phyloP scores from a whole-genome alignment of 2,113 vertebrate species.

The Campylomormyrus tamandua region DNA sequence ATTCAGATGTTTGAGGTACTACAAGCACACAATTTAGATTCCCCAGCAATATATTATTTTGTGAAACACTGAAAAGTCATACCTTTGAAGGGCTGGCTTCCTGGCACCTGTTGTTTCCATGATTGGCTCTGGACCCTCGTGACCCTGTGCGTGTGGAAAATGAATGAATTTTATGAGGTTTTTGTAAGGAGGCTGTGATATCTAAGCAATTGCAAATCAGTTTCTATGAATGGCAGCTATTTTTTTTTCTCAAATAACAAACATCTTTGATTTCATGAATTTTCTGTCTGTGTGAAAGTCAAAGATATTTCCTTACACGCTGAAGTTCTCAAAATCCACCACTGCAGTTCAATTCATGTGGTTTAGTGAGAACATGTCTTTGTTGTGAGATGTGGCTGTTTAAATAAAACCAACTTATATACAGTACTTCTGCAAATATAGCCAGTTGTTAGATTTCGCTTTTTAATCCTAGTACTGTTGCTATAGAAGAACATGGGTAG shows the following conservation, averaged over 20 bases:
- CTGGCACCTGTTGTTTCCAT: not conserved
- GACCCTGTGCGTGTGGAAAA: not conserved
- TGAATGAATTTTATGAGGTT: not conserved
- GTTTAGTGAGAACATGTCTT: not conserved
- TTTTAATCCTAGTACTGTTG: not conserved
- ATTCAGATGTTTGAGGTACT: not conserved
- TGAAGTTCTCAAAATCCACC: not conserved
- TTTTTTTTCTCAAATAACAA: slow-evolving; percentile 19
- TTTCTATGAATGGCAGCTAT: not conserved
- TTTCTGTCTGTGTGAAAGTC: not conserved
- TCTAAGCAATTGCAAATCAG: not conserved
- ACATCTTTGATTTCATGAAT: not conserved
- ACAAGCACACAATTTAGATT: not conserved
- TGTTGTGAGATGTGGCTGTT: not conserved
- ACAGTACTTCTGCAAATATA: not conserved
- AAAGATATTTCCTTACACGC: not conserved
- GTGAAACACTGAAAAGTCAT: not conserved
- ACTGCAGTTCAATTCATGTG: not conserved
- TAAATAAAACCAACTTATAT: not conserved
- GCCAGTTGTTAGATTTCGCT: not conserved
- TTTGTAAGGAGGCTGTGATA: not conserved
- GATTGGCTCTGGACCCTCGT: not conserved
- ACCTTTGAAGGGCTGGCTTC: not conserved
- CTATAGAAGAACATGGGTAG: not conserved
- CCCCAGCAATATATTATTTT: not conserved